Evolutionary conservation across 2,888 invertebrate genomes (phyloP), one percentile per base, ranked within the genome.

Genomic region (Heliconius charithonia): DNA sequence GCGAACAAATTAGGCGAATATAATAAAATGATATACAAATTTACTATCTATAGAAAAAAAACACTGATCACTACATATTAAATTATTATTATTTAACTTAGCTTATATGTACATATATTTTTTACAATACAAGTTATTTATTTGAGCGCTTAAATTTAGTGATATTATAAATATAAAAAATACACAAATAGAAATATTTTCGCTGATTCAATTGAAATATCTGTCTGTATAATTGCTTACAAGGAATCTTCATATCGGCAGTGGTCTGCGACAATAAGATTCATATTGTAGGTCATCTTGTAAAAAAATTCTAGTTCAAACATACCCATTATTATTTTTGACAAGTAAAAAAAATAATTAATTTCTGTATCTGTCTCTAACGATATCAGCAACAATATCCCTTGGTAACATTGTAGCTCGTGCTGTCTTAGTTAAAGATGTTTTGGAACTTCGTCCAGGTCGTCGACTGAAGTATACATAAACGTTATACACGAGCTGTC

Each of bases 401-500:
- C 88, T 88, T 9, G 94, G 94, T 74, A 94, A 86, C 94, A 94
- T 94, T 0, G 95, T 95, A 10, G 95, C 95, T 75, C 92, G 88
- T 1, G 93, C 93, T 3, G 95, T 95, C 84, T 95, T 95, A 12
- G 93, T 85, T 37, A 95, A 85, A 2, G 92, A 91, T 13, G 89
- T 86, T 81, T 92, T 93, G 59, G 93, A 89, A 80, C 90, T 94
- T 59, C 94, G 87, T 10, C 93, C 93, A 3, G 95, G 94, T 70
- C 91, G 86, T 80, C 94, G 87, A 79, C 91, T 91, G 85, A 95
- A 95, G 87, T 94, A 95, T 80, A 94, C 89, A 85, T 93, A 95
- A 10, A 94, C 94, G 78, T 94, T 95, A 87, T 94, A 95, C 2
- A 95, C 94, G 27, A 95, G 87, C 81, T 95, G 95, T 81, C 92